Base-by-base conservation (phyloP, 2,797 vertebrate species). In the Oryzias sinensis region DNA sequence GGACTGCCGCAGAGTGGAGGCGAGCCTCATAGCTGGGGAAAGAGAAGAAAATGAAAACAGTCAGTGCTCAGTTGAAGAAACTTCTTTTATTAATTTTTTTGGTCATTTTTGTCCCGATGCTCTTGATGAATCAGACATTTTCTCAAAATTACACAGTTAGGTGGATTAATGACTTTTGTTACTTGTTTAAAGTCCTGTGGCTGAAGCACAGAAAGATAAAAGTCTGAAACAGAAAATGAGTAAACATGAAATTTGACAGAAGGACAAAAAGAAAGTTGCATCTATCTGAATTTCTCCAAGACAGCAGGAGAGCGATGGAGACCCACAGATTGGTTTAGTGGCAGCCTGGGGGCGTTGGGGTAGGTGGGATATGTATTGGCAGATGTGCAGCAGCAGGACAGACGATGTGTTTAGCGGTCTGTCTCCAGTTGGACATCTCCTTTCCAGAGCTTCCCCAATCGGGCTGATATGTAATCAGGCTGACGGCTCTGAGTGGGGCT, bases 381-480 rank as follows among this genome's bases (percentile, higher is more conserved):
- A 88, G 81, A 83, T 84, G 76, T 72, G 76, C 59, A n/a, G 74
- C 76, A 79, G 79, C 69, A 65, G 75, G 83, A 86, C 78, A 70
- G 77, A 77, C 59, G 41, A 68, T 64, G 74, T 70, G 74, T 87
- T 87, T 77, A 87, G 82, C 69, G 78, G 72, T 85, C 74, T 76
- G 78, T 88, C 82, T 85, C 77, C 61, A 67, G 81, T 71, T 82
- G 83, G 80, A 88, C 85, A 83, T 82, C 74, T 85, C 59, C 74
- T 69, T 82, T 81, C 76, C 83, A 65, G 47, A 61, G 75, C 50
- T 68, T 53, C 76, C 72, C 66, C 67, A 42, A 53, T 62, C 65
- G 72, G 62, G 55, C 64, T 89, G 81, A 87, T 88, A 88, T 83
- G 86, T 92, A 90, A 90, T 89, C 82, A 87, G 76, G 63, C 65